Evolutionary conservation across 2,113 vertebrate genomes (phyloP).

Genomic region (Scopus umbretta): DNA sequence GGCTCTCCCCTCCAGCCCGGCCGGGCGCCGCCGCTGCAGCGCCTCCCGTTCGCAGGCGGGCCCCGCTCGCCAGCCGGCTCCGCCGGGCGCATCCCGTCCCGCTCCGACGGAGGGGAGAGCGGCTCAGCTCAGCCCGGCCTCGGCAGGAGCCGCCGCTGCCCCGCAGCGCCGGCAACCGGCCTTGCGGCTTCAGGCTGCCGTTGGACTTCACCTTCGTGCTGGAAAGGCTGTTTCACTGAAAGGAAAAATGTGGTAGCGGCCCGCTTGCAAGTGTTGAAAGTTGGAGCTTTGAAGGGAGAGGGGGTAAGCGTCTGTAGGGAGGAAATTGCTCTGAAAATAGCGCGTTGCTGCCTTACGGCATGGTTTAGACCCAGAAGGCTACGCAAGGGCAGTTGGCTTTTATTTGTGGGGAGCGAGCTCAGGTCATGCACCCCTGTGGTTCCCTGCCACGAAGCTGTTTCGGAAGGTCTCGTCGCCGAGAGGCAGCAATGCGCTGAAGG

Average conservation of each 20-base stretch:
- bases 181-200: background rate
- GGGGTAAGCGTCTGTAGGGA: background rate
- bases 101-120: background rate
- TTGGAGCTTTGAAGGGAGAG: background rate
- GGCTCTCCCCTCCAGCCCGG: too few species aligned
- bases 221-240: background rate
- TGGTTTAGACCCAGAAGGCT: background rate
- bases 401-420: background rate
- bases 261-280: background rate
- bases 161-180: background rate
- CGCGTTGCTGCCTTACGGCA: background rate
- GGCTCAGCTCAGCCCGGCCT: background rate
- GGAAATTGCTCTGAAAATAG: background rate
- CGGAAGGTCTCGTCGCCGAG: background rate
- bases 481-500: conserved; percentile 18
- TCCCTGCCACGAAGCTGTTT: background rate
- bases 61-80: too few species aligned
- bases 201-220: background rate
- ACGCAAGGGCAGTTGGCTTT: background rate
- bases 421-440: background rate
- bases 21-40: background rate
- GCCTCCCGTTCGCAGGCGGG: background rate
- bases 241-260: background rate
- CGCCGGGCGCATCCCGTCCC: background rate
- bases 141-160: background rate